Evolutionary conservation across 2,113 vertebrate genomes (phyloP), one percentile per base, ranked within the genome.

Genomic region (Redunca redunca): DNA sequence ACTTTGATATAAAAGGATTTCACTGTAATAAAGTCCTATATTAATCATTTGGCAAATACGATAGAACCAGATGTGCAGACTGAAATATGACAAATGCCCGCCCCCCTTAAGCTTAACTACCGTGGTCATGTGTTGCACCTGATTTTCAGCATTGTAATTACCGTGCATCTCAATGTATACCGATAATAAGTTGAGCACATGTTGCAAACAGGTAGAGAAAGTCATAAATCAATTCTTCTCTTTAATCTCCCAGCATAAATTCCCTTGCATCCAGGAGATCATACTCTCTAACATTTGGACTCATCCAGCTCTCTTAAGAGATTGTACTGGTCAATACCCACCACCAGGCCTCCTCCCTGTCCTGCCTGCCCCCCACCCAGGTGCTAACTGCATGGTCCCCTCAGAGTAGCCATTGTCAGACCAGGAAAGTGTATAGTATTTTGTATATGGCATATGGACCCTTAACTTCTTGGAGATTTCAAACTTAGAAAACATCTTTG

Each of bases 211-310:
- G 52, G 96, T 87, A 91, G 43, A 85, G 83, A 94, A 92, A 97
- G 85, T 90, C 86, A 92, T 88, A 87, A 95, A 96, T 78, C 92
- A 97, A 98, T 97, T 92, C 80, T 88, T 86, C 92, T 91, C 83
- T 97, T 95, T 96, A 98, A 96, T 95, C 89, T 80, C 28, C 85
- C 71, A 71, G 89, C 94, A 67, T 74, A 5, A 15, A 91, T 74
- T 98, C 89, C 78, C 78, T 53, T 96, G 86, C 83, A 2, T 93
- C 89, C 95, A 97, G 95, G 57, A 96, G 88, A 97, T 83, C 71
- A 21, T 98, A 95, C 97, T 97, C 96, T 97, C 62, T 91, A 64
- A 25, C 97, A 98, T 98, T 97, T 98, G 97, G 95, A 43, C 5
- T 84, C 90, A 33, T 50, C 67, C 30, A 40, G 43, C 26, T 43